These are phyloP conservation scores for Xenopus petersii DNA, from an alignment of 2,797 vertebrate genomes.

Conservation along the genomic window DNA sequence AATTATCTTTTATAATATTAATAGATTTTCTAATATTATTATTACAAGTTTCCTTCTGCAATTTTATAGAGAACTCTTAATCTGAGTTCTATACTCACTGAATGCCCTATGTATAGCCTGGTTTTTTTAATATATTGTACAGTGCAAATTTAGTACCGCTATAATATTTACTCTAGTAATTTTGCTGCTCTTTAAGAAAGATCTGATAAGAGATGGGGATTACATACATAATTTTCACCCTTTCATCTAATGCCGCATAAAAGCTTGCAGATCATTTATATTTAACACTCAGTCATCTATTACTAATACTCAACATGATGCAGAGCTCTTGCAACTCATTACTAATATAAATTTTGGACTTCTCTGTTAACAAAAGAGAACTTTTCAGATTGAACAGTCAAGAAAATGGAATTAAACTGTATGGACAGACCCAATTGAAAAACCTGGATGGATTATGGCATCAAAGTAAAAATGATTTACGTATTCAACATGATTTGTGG, in stretches of 20 bases:
- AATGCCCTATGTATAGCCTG: too few relatives aligned
- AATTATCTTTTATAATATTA: too few relatives aligned
- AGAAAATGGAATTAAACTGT: too few relatives aligned
- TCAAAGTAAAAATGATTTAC: neutral
- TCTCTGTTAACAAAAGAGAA: too few relatives aligned
- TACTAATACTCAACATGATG: conserved; percentile 34
- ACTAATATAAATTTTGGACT: conserved; percentile 18
- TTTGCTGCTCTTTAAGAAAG: neutral
- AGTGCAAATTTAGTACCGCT: neutral
- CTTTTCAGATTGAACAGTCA: too few relatives aligned
- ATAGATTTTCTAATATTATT: too few relatives aligned
- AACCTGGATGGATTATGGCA: too few relatives aligned
- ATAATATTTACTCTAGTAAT: conserved; percentile 18
- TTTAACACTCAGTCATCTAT: conserved; percentile 43
- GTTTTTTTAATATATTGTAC: neutral
- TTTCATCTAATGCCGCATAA: conserved; percentile 31
- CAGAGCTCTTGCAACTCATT: conserved; percentile 30
- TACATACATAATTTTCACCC: conserved; percentile 14
- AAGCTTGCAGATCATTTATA: conserved; percentile 43
- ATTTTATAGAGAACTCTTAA: too few relatives aligned
- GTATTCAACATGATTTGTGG: conserved; percentile 31
- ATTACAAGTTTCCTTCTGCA: too few relatives aligned
- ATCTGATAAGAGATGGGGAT: neutral
- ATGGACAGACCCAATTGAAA: neutral
- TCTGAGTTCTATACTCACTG: too few relatives aligned